These are phyloP conservation scores for Trichacis sp. DNA, from an alignment of 2,888 invertebrate genomes.

Conservation along the genomic window DNA sequence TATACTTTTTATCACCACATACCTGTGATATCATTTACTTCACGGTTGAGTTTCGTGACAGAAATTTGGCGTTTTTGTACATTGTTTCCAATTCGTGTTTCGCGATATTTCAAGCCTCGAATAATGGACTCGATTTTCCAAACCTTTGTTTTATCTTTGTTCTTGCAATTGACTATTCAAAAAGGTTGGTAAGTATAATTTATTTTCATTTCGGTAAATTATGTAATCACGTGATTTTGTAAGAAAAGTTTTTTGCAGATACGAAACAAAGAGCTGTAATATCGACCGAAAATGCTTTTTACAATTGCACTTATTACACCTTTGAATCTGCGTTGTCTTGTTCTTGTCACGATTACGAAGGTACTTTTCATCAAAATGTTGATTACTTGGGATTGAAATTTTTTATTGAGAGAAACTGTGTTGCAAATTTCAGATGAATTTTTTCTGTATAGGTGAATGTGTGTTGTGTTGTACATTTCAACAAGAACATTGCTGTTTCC, in stretches of 20 bases:
- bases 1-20: conserved; percentile 31
- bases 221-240: too few species aligned
- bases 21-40: conserved; percentile 27
- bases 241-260: conserved; percentile 20
- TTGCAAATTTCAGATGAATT: neutral
- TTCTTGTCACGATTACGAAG: conserved; percentile 21
- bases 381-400: neutral
- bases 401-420: too few species aligned
- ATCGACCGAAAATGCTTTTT: neutral
- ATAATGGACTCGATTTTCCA: too few species aligned
- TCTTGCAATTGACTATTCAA: too few species aligned
- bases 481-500: conserved; percentile 34
- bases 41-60: conserved; percentile 20
- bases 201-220: too few species aligned
- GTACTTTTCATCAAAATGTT: conserved; percentile 17
- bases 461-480: conserved; percentile 35
- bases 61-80: conserved; percentile 13
- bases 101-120: too few species aligned
- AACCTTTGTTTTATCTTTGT: too few species aligned
- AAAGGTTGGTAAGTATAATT: too few species aligned
- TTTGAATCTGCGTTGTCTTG: conserved; percentile 19
- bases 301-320: conserved; percentile 26
- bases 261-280: conserved; percentile 11
- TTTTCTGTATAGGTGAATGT: conserved; percentile 30
- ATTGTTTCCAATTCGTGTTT: too few species aligned